Conservation (phyloP, 2,113 vertebrate genomes). For the Ciconia boyciana region DNA sequence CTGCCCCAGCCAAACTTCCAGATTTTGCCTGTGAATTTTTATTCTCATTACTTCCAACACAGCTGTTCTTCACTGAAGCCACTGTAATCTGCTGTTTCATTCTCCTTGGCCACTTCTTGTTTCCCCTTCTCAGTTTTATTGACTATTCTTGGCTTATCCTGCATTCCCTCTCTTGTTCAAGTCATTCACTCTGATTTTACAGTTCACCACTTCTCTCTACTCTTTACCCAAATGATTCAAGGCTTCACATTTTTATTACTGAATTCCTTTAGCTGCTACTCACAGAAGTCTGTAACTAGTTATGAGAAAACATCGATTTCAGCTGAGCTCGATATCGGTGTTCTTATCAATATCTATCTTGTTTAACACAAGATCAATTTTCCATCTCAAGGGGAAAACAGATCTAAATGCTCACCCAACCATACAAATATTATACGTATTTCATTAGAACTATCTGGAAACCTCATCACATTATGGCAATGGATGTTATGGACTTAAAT, state of each 20-base stretch:
- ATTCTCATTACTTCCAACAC: not conserved
- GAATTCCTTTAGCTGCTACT: not conserved
- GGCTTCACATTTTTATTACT: not conserved
- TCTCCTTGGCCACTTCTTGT: not conserved
- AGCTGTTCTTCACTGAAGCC: not conserved
- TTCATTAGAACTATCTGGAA: not conserved
- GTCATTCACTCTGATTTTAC: not conserved
- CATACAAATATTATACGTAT: not conserved
- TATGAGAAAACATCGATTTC: slow-evolving; percentile 3
- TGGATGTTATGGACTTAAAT: not conserved
- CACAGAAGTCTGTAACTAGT: not conserved
- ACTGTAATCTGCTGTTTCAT: not conserved
- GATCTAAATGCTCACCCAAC: not conserved
- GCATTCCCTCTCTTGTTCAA: not conserved
- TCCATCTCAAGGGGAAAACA: not conserved
- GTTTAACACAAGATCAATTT: slow-evolving; percentile 36
- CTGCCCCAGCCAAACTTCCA: not conserved
- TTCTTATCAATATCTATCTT: slow-evolving; percentile 3
- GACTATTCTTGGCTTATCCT: not conserved
- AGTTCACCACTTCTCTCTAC: not conserved
- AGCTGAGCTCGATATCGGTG: not conserved
- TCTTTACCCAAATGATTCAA: not conserved
- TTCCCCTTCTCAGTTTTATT: not conserved
- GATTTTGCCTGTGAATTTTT: not conserved
- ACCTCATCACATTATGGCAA: not conserved